phyloP scores from a whole-genome alignment of 2,797 vertebrate species.

The Alca torda region DNA sequence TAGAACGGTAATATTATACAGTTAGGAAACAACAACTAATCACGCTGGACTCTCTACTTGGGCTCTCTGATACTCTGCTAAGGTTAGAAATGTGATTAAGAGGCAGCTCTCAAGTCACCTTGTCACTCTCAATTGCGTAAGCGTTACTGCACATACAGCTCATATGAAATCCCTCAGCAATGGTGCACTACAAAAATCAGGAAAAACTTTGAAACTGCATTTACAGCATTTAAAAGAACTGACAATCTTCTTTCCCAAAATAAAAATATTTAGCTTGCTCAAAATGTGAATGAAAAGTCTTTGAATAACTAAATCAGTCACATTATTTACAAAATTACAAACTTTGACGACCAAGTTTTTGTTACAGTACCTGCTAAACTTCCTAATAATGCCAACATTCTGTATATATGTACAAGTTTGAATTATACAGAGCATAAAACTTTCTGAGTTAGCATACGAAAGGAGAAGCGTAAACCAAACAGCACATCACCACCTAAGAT shows the following conservation, averaged over 20 bases:
- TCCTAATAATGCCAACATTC: neutral
- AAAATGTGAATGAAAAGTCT: neutral
- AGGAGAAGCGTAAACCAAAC: neutral
- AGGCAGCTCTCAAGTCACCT: neutral
- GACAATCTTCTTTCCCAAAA: neutral
- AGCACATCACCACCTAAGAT: neutral
- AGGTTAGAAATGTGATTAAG: neutral
- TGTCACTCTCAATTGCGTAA: too few species aligned
- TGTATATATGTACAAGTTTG: neutral
- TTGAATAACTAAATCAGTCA: neutral
- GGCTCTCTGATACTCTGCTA: neutral
- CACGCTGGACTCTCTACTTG: neutral
- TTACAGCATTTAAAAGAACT: neutral
- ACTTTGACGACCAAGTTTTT: neutral
- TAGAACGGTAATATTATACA: neutral
- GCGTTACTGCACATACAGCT: neutral
- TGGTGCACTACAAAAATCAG: too few species aligned
- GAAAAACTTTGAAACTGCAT: neutral
- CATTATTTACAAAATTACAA: neutral
- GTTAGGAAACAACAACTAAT: neutral
- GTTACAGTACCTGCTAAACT: neutral
- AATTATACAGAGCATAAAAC: neutral
- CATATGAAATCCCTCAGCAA: neutral
- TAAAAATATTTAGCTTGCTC: neutral
- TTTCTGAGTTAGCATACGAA: neutral